These are phyloP conservation scores for Podabrus alpinus DNA, from an alignment of 2,888 invertebrate genomes.

Conservation along the genomic window DNA sequence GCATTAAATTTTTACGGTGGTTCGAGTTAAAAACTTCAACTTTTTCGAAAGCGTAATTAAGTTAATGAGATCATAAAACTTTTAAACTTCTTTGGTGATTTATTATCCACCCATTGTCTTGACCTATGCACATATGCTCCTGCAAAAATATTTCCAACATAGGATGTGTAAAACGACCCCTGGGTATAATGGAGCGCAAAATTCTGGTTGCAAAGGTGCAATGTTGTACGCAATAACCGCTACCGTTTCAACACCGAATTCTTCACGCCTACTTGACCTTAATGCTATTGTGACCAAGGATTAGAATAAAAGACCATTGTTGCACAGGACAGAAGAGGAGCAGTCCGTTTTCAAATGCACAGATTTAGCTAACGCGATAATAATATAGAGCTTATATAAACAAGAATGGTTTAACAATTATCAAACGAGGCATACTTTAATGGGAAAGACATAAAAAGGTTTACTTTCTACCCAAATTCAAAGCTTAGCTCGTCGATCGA, in stretches of 20 bases:
- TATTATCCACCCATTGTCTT: neutral
- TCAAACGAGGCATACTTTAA: conserved; percentile 26
- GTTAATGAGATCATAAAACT: neutral
- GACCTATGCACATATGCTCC: neutral
- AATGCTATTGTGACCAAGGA: conserved; percentile 31
- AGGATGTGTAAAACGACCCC: conserved; percentile 8
- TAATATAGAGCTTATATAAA: conserved; percentile 19
- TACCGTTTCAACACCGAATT: conserved; percentile 31
- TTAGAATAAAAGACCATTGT: conserved; percentile 32
- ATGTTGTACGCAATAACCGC: conserved; percentile 21
- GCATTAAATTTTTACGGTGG: neutral
- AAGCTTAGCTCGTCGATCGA: neutral
- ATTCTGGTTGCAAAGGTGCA: conserved; percentile 24
- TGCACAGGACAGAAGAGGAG: conserved; percentile 29
- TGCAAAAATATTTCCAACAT: neutral
- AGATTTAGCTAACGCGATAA: conserved; percentile 27
- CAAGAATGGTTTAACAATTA: conserved; percentile 17
- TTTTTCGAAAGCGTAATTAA: neutral
- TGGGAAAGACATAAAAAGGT: conserved; percentile 17
- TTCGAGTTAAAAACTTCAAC: neutral
- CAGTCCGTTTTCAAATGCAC: conserved; percentile 27
- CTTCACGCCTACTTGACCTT: conserved; percentile 34
- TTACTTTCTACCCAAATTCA: neutral
- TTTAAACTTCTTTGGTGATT: neutral
- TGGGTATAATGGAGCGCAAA: conserved; percentile 22